Conservation (phyloP, 2,888 invertebrate genomes). For the Ischnura elegans region DNA sequence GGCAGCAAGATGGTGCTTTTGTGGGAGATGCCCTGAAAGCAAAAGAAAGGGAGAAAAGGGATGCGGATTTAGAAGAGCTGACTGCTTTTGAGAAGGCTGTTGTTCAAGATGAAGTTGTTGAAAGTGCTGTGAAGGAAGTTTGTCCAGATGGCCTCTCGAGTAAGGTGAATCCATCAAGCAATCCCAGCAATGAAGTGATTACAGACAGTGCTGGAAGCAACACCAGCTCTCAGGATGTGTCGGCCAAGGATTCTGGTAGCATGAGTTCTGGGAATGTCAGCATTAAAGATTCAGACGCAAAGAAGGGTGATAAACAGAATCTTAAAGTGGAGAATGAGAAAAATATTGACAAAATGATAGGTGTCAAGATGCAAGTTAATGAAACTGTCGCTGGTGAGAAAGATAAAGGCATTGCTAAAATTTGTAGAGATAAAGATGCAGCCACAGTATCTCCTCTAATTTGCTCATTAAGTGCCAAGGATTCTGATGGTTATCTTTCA, state of each 20-base stretch:
- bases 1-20: neutral
- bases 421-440: neutral
- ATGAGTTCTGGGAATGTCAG: neutral
- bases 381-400: neutral
- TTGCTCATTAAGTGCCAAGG: conserved; percentile 17
- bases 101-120: neutral
- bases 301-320: neutral
- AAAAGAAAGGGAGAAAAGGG: conserved; percentile 48
- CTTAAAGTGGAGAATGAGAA: neutral
- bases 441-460: neutral
- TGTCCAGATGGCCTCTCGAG: neutral
- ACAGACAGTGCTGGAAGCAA: neutral
- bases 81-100: neutral
- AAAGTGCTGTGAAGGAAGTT: neutral
- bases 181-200: neutral
- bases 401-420: neutral
- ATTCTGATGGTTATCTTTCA: conserved; percentile 7
- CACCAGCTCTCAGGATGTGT: neutral
- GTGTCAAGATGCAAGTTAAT: neutral
- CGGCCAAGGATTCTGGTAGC: neutral
- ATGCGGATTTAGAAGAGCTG: neutral
- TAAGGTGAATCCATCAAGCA: neutral
- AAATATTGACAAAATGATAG: neutral
- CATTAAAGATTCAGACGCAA: neutral
- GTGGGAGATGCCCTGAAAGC: neutral